phyloP scores from a whole-genome alignment of 1,140 invertebrate species.

The Hestina assimilis region DNA sequence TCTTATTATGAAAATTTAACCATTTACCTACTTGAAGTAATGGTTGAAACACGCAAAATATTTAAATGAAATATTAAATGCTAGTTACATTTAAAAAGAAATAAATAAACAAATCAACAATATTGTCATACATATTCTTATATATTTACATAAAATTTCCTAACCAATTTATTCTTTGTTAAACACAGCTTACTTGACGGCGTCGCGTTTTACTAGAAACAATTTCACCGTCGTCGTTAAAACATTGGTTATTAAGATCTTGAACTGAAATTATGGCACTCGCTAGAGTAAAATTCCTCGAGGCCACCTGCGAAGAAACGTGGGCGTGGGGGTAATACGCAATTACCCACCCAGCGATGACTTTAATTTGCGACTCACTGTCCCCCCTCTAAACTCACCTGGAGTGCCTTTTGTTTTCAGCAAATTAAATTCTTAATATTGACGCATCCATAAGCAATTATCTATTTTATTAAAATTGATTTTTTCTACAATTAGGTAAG shows the following conservation, averaged over 20 bases:
- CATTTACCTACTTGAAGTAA: no score
- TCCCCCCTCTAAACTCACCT: constrained; percentile 21
- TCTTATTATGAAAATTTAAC: no score
- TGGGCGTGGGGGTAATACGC: constrained; percentile 34
- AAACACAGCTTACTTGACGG: constrained; percentile 8
- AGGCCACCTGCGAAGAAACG: constrained; percentile 41
- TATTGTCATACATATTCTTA: not conserved
- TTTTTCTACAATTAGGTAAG: no score
- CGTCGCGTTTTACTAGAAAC: constrained; percentile 25
- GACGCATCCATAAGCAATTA: no score
- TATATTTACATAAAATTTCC: constrained; percentile 1
- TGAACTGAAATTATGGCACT: constrained; percentile 39
- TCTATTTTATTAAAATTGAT: no score
- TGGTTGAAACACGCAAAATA: no score
- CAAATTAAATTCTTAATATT: constrained; percentile 4
- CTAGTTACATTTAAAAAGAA: no score
- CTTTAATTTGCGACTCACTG: constrained; percentile 38
- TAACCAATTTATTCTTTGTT: constrained; percentile 10
- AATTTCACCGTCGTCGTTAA: constrained; percentile 31
- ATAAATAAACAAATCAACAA: no score
- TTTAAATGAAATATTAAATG: no score
- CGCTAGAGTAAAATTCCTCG: constrained; percentile 25
- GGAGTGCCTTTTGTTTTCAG: constrained; percentile 10
- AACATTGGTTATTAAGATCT: constrained; percentile 39
- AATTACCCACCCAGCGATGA: constrained; percentile 35